A percentile compares a stretch with the other conserved stretches of the same genome.
Evolutionary conservation across 2,888 invertebrate genomes (phyloP).

Genomic region (Dascillus cervinus): DNA sequence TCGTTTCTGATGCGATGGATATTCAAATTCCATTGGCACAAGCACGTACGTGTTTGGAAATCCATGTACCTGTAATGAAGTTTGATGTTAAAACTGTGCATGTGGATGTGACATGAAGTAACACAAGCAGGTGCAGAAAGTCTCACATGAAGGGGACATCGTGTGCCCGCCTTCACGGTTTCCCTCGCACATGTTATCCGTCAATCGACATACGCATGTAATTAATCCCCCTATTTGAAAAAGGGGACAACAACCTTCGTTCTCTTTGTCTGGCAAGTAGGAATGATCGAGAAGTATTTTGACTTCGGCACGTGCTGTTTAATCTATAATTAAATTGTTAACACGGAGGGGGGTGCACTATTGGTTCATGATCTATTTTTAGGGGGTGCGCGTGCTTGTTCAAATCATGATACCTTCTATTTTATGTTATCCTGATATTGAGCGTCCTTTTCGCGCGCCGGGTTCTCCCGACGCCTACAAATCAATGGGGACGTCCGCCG

Average conservation of each 20-base stretch:
- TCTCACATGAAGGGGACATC: neutral
- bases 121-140: neutral
- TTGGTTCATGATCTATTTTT: slow-evolving; percentile 33
- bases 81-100: too few relatives aligned
- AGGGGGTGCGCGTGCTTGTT: slow-evolving; percentile 29
- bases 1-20: slow-evolving; percentile 52
- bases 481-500: slow-evolving; percentile 40
- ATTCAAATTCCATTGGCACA: slow-evolving; percentile 46
- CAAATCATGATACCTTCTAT: slow-evolving; percentile 14
- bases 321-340: slow-evolving; percentile 23
- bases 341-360: slow-evolving; percentile 22
- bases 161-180: slow-evolving; percentile 1
- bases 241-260: slow-evolving; percentile 4
- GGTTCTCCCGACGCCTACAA: slow-evolving; percentile 29
- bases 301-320: slow-evolving; percentile 13
- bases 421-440: slow-evolving; percentile 30
- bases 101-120: neutral
- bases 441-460: slow-evolving; percentile 34
- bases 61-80: slow-evolving; percentile 55
- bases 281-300: neutral
- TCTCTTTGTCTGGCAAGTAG: slow-evolving; percentile 4
- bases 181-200: slow-evolving; percentile 10
- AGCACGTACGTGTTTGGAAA: slow-evolving; percentile 63
- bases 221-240: slow-evolving; percentile 9
- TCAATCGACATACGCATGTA: slow-evolving; percentile 7